Conservation (phyloP, 2,113 vertebrate genomes). For the Tragelaphus scriptus region DNA sequence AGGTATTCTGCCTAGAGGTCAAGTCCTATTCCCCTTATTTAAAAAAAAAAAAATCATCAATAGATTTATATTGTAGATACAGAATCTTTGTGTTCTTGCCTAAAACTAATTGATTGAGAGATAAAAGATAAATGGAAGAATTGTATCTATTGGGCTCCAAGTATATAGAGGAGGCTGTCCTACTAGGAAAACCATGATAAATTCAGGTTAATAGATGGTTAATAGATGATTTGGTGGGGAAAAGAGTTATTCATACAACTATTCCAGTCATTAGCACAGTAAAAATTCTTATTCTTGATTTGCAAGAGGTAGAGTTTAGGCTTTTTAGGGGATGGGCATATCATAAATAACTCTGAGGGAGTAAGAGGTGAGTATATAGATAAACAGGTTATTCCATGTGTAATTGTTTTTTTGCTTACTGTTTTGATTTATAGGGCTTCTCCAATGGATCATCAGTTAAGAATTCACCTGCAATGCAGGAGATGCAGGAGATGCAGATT, state of each 20-base stretch:
- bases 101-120: not conserved
- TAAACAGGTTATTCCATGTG: not conserved
- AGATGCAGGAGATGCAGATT: not conserved
- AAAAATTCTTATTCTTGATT: constrained; percentile 26
- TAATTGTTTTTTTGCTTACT: not conserved
- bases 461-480: not conserved
- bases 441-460: not conserved
- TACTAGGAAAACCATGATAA: not conserved
- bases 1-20: not conserved
- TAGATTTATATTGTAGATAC: not conserved
- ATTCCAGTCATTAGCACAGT: not conserved
- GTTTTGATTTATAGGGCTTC: not conserved
- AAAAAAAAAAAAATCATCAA: not conserved
- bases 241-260: not conserved
- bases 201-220: too few species aligned
- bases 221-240: not conserved
- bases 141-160: not conserved
- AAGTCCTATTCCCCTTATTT: not conserved
- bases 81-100: not conserved
- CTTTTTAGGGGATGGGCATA: not conserved
- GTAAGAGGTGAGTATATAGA: not conserved
- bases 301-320: constrained; percentile 1
- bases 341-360: constrained; percentile 47
- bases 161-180: not conserved
- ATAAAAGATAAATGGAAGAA: not conserved